Evolutionary conservation across 1,140 invertebrate species (phyloP), one percentile per base, ranked within the genome.

Genomic region (Bradysia coprophila): DNA sequence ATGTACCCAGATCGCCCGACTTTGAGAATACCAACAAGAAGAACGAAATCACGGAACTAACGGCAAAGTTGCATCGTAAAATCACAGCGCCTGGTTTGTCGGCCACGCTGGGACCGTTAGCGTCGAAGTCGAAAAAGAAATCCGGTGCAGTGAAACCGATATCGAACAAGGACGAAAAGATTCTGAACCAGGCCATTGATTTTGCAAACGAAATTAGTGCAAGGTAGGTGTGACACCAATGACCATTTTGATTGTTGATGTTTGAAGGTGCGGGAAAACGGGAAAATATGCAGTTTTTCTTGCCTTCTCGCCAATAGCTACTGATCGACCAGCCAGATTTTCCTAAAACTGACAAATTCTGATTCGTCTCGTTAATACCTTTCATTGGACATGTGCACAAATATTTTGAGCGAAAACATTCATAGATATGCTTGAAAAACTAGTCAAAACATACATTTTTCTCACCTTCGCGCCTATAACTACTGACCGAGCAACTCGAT

Each of bases 141-240:
- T 69, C 75, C 43, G 76, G 77, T 51, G 75, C 73, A 46, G 81
- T 97, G 38, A 95, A 95, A 61, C 86, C 82, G 11, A 93, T 96
- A 62, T 95, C 91, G 18, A 83, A 88, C 0, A 81, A 90, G 44
- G 91, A 96, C 60, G 75, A 92, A 55, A 84, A 81, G 56, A 89
- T 85, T n/a, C 67, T 97, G 21, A 89, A 96, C 49, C 82, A 83
- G 34, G 91, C 91, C 4, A 93, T 95, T 46, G 88, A 85, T 22
- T 72, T 94, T 63, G 90, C 90, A 19, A 92, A 92, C 65, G 89
- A 95, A 62, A 71, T 95, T 42, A 90, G 85, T 22, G 77, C 75
- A 38, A 78, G 76, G 68, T 71, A 45, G 4, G n/a, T n/a, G n/a
- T n/a, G n/a, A 34, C n/a, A n/a, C n/a, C 3, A 31, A 20, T 32